Evolutionary conservation across 2,888 invertebrate species (phyloP), one percentile per base, ranked within the genome.

Genomic region (Clostera curtula): DNA sequence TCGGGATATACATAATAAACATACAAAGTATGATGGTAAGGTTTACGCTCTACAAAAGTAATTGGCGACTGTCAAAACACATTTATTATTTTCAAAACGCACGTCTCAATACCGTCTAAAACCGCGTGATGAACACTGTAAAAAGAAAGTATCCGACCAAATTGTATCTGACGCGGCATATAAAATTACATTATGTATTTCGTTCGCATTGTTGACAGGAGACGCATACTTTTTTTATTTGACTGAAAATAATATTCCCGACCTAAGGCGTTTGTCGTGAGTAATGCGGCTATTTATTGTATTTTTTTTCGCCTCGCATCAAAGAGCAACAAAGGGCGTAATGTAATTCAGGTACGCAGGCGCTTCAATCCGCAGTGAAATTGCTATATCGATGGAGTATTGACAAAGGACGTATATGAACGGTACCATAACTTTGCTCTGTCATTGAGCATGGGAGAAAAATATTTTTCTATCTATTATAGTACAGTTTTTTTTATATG

Each of bases 231-330:
- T 32, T 27, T 31, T 36, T 44, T 38, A 37, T 41, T 40, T 43
- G 38, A 27, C 43, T 41, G 34, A 43, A 44, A 49, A 49, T 55
- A 48, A 56, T 56, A 27, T 32, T 32, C 26, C 32, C 18, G 40
- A 38, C 40, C 38, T 42, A 20, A 25, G 47, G 39, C 50, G 41
- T 56, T 60, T 53, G 53, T 59, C 49, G 52, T 53, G 34, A 42
- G 46, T 55, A 54, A 59, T 63, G 55, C 56, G 45, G 50, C 46
- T 49, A 52, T 62, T 62, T 63, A 66, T 68, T 68, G 52, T 66
- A 59, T 68, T 63, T 59, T 48, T 51, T 62, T 63, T 58, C 54
- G 50, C 56, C 46, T 58, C 59, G 49, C 63, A 53, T 69, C 67
- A 67, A 61, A 67, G 56, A 48, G 50, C 55, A 57, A 64, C 66